phyloP scores from a whole-genome alignment of 2,113 vertebrate species.

The Eclectus roratus region DNA sequence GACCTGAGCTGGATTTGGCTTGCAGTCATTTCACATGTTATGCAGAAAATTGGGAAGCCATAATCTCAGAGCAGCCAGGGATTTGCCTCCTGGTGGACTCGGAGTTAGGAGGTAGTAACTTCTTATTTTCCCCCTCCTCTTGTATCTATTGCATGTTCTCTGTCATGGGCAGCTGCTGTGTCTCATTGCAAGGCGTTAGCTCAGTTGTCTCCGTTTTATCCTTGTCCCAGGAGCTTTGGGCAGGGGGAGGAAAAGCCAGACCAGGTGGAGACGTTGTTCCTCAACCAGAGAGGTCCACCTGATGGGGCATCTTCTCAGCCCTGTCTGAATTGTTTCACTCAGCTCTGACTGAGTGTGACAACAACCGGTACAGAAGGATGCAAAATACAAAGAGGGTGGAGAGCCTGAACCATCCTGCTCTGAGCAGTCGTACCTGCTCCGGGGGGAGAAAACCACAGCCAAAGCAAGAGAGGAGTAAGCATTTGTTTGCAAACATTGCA shows the following conservation, averaged over 20 bases:
- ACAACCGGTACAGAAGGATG: not conserved
- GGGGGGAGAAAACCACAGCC: not conserved
- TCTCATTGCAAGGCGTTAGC: not conserved
- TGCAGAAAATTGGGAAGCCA: not conserved
- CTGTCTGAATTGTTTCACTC: not conserved
- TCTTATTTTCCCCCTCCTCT: fast-evolving
- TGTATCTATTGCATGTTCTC: not conserved
- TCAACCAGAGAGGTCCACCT: not conserved
- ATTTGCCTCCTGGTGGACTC: not conserved
- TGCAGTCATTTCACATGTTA: not conserved
- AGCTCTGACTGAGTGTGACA: not conserved
- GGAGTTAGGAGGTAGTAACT: not conserved
- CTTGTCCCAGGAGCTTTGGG: not conserved
- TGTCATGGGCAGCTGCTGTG: not conserved
- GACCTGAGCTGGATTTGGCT: not conserved
- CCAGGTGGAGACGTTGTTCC: not conserved
- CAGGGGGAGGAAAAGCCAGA: fast-evolving
- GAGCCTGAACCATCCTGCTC: not conserved
- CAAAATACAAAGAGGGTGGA: not conserved
- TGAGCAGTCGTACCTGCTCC: not conserved
- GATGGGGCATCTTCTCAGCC: not conserved
- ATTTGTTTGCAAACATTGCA: not conserved
- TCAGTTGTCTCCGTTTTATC: not conserved
- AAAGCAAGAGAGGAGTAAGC: not conserved
- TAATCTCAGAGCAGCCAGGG: not conserved